phyloP scores from a whole-genome alignment of 1,140 invertebrate species.

The Gonatopus flavifemur region DNA sequence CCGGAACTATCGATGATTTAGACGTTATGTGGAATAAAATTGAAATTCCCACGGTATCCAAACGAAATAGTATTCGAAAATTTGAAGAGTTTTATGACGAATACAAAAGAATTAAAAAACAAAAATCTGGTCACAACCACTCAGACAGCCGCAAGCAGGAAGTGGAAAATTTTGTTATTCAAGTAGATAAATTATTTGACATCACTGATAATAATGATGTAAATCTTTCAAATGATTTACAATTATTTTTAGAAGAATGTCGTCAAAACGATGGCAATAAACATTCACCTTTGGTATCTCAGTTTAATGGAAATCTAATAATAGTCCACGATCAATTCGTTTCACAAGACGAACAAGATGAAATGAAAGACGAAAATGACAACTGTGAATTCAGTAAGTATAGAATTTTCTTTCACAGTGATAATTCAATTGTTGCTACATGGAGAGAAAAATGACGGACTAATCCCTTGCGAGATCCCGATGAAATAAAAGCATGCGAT shows the following conservation, averaged over 20 bases:
- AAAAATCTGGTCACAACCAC: neutral
- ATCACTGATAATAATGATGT: neutral
- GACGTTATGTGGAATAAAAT: neutral
- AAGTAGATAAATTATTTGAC: neutral
- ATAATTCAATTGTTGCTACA: too few species aligned
- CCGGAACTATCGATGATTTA: neutral
- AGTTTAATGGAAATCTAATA: neutral
- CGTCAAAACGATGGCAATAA: neutral
- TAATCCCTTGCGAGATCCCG: too few species aligned
- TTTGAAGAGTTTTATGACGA: neutral
- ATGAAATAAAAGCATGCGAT: too few species aligned
- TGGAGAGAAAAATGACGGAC: too few species aligned
- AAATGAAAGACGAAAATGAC: neutral
- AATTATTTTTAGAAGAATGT: neutral
- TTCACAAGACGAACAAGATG: neutral
- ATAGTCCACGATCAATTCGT: neutral
- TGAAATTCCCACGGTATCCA: neutral
- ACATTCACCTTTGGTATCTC: neutral
- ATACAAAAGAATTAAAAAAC: neutral
- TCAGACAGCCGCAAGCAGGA: neutral
- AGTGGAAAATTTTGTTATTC: neutral
- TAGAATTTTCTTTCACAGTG: neutral
- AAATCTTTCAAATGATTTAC: neutral
- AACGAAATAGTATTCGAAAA: neutral
- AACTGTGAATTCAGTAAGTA: neutral